These are phyloP conservation scores for Mastomys coucha DNA, from an alignment of 2,113 vertebrate species.

Conservation along the genomic window DNA sequence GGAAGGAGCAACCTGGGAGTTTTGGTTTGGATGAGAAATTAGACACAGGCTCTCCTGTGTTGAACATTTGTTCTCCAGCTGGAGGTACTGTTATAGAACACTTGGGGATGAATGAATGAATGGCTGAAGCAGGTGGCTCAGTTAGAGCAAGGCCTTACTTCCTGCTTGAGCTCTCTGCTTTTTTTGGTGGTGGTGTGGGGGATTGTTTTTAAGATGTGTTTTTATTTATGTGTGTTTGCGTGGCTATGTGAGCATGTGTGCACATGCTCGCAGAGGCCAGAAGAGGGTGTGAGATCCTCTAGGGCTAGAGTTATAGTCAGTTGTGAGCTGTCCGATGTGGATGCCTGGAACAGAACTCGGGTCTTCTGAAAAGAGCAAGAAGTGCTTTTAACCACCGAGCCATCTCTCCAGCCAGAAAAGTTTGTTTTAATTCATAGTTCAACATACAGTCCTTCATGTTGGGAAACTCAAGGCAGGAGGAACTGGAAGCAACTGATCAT, in stretches of 20 bases:
- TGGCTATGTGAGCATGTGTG: background rate
- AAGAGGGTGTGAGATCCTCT: background rate
- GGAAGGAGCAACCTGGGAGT: background rate
- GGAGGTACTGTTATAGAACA: background rate
- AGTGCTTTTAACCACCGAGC: background rate
- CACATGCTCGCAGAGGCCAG: background rate
- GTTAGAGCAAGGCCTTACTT: background rate
- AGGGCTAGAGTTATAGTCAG: background rate
- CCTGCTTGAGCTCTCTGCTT: background rate
- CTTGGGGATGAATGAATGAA: background rate
- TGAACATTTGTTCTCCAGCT: background rate
- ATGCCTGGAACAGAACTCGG: background rate
- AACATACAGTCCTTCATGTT: background rate
- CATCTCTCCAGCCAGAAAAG: background rate
- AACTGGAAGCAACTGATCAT: background rate
- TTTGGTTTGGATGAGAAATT: background rate
- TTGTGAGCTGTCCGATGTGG: background rate
- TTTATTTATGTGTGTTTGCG: background rate
- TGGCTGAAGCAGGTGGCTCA: background rate
- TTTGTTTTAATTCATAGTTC: background rate
- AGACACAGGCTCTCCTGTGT: background rate
- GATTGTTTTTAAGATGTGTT: background rate
- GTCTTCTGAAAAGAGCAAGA: background rate
- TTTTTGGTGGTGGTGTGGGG: no score
- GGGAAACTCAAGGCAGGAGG: background rate